These are phyloP conservation scores for Odontomyia ornata DNA, from an alignment of 2,888 invertebrate species.

Conservation along the genomic window DNA sequence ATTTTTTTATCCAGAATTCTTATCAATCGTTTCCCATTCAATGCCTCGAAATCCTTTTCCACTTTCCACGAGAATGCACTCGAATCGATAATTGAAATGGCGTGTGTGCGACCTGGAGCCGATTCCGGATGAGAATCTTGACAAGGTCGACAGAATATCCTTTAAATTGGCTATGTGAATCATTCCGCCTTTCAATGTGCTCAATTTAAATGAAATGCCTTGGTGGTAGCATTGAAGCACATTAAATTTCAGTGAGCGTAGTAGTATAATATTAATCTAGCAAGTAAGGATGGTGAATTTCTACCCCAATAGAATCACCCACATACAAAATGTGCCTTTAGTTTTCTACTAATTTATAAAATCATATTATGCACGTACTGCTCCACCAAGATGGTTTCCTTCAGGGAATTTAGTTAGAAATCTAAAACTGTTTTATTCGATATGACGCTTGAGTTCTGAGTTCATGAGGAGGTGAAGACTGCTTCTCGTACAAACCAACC, in stretches of 20 bases:
- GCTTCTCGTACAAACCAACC: too few relatives aligned
- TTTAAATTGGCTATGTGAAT: not conserved
- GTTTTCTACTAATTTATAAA: too few relatives aligned
- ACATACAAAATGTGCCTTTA: not conserved
- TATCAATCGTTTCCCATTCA: not conserved
- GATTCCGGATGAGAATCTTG: conserved; percentile 25
- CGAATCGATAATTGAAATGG: conserved; percentile 32
- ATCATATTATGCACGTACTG: not conserved
- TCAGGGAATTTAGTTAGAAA: not conserved
- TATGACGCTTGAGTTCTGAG: not conserved
- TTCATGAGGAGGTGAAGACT: too few relatives aligned
- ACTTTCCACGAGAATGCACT: not conserved
- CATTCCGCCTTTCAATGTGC: not conserved
- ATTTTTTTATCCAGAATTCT: not conserved
- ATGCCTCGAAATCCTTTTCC: too few relatives aligned
- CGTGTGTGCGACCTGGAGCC: conserved; percentile 3
- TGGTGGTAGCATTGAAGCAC: not conserved
- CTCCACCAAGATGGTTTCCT: not conserved
- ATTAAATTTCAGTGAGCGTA: not conserved
- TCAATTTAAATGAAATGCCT: conserved; percentile 22
- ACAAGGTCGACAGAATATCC: conserved; percentile 33
- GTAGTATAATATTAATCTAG: not conserved
- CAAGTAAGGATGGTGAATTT: not conserved
- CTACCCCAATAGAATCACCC: not conserved
- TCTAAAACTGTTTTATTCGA: not conserved